phyloP scores from a whole-genome alignment of 2,797 vertebrate species.

The Lutjanus argentimaculatus region DNA sequence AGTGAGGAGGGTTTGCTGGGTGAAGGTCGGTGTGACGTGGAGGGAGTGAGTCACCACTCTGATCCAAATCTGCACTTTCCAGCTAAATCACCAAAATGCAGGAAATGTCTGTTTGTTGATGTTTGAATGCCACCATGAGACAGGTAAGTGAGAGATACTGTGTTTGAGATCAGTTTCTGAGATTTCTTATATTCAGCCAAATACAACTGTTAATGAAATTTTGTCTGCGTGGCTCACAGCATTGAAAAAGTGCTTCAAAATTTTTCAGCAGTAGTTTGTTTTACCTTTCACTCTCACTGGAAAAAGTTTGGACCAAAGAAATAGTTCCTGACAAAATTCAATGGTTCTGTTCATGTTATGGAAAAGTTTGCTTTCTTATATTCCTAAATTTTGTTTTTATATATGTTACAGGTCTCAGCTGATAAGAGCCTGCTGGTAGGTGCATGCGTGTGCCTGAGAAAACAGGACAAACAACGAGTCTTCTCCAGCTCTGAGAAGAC shows the following conservation, averaged over 20 bases:
- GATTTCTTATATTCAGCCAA: not conserved
- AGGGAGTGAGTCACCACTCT: slow-evolving; percentile 55
- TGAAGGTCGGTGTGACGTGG: slow-evolving; percentile 26
- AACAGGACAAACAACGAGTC: no score
- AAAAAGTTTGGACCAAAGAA: not conserved
- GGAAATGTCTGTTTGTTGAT: slow-evolving; percentile 25
- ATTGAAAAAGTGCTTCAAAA: not conserved
- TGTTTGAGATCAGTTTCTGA: not conserved
- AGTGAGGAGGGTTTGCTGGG: slow-evolving; percentile 4
- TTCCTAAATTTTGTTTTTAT: not conserved
- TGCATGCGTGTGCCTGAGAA: no score
- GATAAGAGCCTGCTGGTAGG: no score
- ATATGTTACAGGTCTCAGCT: no score
- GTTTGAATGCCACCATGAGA: not conserved
- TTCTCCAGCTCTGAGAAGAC: no score
- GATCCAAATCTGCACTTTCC: slow-evolving; percentile 45
- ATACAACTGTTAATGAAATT: not conserved
- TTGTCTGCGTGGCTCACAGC: not conserved
- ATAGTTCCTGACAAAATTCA: no score
- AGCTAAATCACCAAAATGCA: slow-evolving; percentile 19
- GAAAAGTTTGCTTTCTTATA: not conserved
- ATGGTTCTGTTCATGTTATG: not conserved
- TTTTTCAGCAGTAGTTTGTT: no score
- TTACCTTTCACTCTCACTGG: no score
- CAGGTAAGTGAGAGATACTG: not conserved